These are phyloP conservation scores for Babylonia areolata DNA, from an alignment of 1,140 invertebrate genomes.

Conservation along the genomic window DNA sequence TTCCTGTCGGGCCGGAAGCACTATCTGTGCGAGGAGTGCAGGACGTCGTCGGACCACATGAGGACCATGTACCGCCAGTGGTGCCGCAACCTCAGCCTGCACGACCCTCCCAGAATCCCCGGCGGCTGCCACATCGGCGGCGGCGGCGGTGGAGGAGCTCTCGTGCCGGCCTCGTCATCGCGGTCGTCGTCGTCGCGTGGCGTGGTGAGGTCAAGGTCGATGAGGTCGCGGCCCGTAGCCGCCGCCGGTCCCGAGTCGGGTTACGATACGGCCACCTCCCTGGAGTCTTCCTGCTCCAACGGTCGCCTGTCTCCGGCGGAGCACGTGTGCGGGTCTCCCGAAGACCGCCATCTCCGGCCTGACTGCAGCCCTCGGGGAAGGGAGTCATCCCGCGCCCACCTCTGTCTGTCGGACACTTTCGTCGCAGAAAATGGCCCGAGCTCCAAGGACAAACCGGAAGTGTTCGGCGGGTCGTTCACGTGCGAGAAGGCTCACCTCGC, in stretches of 20 bases:
- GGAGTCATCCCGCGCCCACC: too few species aligned
- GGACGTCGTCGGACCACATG: slow-evolving; percentile 13
- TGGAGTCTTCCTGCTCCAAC: slow-evolving; percentile 5
- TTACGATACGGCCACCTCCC: slow-evolving; percentile 28
- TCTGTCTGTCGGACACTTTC: too few species aligned
- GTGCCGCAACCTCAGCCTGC: slow-evolving; percentile 16
- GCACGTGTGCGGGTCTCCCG: neutral
- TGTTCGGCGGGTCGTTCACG: slow-evolving; percentile 6
- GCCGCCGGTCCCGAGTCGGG: slow-evolving; percentile 13
- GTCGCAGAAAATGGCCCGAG: too few species aligned
- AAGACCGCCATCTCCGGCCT: neutral
- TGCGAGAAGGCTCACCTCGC: neutral
- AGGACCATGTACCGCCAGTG: slow-evolving; percentile 31
- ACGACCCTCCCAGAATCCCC: neutral
- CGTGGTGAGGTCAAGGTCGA: neutral
- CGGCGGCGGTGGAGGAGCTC: too few species aligned
- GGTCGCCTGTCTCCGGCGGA: neutral
- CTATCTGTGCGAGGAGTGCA: slow-evolving; percentile 33
- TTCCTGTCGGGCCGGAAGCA: slow-evolving; percentile 35
- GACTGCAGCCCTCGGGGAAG: neutral
- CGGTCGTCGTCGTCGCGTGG: too few species aligned
- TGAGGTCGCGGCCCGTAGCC: neutral
- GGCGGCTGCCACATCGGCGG: neutral
- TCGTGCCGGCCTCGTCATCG: neutral
- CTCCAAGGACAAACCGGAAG: slow-evolving; percentile 1